Base-by-base conservation (phyloP, 1,140 invertebrate genomes). In the Dryas iulia region DNA sequence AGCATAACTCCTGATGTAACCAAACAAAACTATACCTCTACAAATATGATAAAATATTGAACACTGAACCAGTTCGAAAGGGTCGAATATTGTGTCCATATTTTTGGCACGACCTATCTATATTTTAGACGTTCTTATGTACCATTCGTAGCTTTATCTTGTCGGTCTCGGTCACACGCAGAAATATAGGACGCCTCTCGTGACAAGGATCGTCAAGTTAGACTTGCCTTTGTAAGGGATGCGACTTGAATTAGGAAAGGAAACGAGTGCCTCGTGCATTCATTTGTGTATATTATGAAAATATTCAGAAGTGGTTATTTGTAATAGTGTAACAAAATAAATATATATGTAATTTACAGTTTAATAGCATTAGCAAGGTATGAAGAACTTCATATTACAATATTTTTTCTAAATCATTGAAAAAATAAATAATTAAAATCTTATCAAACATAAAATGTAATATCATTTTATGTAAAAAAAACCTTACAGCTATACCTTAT, bases 161-260 rank as follows among this genome's bases (percentile, higher is more conserved):
- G 52, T 73, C 56, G 69, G 78, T 74, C 57, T 72, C 75, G 73
- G 77, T 79, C 79, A 81, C 23, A 47, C 69, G 71, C 66, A 74
- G 74, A 77, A 84, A 86, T 81, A 77, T 82, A 73, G 79, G 78
- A 69, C 82, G 73, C 72, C 78, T 74, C 78, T 83, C 73, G 79
- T 82, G 79, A 83, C 81, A 78, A 85, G 81, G 78, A 78, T 83
- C 71, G 58, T 68, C 71, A 26, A 72, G 57, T 71, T 54, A 35
- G 57, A 65, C 14, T 21, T 10, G 57, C 57, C 59, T 60, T 72
- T 62, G 66, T 54, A 14, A 68, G 71, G 71, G 61, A 30, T 59
- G 65, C 26, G 31, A 66, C 24, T 18, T 24, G 28, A 60, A 52
- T 47, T 35, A 64, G 62, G 24, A 56, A 26, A 24, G 54, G 33